A percentile compares a stretch with the other conserved stretches of the same genome.
Conservation (phyloP, 2,797 vertebrate genomes). For the Babyrousa celebensis region DNA sequence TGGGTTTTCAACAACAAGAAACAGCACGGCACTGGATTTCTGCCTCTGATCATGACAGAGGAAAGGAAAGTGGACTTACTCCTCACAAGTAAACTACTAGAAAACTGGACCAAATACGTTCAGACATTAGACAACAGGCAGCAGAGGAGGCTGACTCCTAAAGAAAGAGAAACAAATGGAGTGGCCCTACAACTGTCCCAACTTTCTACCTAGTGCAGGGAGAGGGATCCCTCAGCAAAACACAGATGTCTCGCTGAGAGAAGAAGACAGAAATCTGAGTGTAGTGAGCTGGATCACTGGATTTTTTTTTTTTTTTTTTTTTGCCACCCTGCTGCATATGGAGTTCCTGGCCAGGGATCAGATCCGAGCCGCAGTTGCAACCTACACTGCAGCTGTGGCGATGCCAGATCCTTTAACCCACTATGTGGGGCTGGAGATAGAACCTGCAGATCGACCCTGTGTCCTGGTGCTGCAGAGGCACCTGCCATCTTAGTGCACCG, state of each 20-base stretch:
- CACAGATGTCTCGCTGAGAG: not conserved
- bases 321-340: too few species aligned
- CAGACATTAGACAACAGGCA: not conserved
- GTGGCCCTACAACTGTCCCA: not conserved
- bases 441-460: too few species aligned
- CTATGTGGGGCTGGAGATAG: too few species aligned
- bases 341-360: too few species aligned
- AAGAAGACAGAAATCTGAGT: not conserved
- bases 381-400: too few species aligned
- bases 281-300: not conserved
- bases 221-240: not conserved
- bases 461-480: too few species aligned
- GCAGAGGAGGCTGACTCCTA: not conserved
- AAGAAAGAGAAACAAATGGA: not conserved
- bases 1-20: constrained; percentile 9
- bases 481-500: too few species aligned
- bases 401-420: too few species aligned
- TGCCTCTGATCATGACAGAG: not conserved
- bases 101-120: not conserved
- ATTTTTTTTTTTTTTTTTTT: too few species aligned
- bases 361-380: too few species aligned
- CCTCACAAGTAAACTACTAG: not conserved
- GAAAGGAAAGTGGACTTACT: not conserved
- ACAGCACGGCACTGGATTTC: constrained; percentile 30
- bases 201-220: not conserved